phyloP scores from a whole-genome alignment of 2,888 invertebrate genomes.

The Patella caerulea region DNA sequence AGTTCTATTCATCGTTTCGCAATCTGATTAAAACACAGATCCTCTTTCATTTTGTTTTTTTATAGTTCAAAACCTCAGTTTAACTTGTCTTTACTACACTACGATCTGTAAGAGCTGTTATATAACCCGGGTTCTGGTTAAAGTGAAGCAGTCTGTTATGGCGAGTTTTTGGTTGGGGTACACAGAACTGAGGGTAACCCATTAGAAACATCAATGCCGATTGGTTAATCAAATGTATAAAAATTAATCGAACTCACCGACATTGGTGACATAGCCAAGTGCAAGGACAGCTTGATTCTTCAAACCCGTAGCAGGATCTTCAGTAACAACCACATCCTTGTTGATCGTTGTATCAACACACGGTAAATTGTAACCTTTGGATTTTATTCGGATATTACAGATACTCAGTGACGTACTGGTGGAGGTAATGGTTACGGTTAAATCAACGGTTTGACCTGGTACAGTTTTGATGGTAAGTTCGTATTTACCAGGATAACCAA shows the following conservation, averaged over 20 bases:
- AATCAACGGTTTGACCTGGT: slow-evolving; percentile 33
- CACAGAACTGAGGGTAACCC: no score
- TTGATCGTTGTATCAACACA: slow-evolving; percentile 30
- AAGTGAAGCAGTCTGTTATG: no score
- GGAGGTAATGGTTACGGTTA: slow-evolving; percentile 24
- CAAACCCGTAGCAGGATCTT: slow-evolving; percentile 26
- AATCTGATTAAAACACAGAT: not conserved
- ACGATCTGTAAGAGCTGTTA: no score
- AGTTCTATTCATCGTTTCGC: not conserved
- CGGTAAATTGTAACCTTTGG: slow-evolving; percentile 45
- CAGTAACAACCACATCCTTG: slow-evolving; percentile 12
- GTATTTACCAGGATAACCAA: slow-evolving; percentile 40
- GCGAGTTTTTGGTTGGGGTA: no score
- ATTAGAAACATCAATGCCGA: no score
- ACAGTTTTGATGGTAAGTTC: slow-evolving; percentile 42
- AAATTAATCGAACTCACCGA: slow-evolving; percentile 34
- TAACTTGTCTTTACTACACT: no score
- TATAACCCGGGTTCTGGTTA: no score
- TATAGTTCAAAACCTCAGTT: no score
- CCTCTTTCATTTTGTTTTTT: no score
- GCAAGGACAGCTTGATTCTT: slow-evolving; percentile 32
- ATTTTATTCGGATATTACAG: slow-evolving; percentile 41
- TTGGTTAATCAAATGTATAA: no score
- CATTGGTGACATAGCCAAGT: slow-evolving; percentile 40
- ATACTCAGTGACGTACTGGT: slow-evolving; percentile 37